Evolutionary conservation across 2,888 invertebrate species (phyloP).

Genomic region (Dynastes tityus): DNA sequence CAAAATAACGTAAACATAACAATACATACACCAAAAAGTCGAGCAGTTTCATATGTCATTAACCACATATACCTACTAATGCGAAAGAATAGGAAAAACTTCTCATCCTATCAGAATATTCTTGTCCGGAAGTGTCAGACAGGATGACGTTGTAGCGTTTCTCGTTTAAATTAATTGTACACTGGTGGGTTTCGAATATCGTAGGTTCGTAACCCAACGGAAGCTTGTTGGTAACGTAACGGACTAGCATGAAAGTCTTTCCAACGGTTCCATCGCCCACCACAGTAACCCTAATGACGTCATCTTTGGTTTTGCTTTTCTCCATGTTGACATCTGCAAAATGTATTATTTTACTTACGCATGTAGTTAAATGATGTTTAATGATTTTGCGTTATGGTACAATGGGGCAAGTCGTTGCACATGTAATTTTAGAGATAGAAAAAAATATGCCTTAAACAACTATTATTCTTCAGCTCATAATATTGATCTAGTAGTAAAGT

Average conservation of each 20-base stretch:
- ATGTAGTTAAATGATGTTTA: too few relatives aligned
- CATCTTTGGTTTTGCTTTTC: constrained; percentile 17
- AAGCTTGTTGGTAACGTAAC: constrained; percentile 36
- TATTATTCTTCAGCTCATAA: too few relatives aligned
- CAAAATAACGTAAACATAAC: too few relatives aligned
- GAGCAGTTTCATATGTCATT: neutral
- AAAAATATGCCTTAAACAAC: too few relatives aligned
- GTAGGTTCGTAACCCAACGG: constrained; percentile 50
- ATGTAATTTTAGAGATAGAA: too few relatives aligned
- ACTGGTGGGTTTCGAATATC: constrained; percentile 48
- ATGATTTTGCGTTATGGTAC: too few relatives aligned
- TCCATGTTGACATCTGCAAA: constrained; percentile 28
- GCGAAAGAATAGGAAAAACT: constrained; percentile 79
- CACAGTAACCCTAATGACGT: constrained; percentile 44
- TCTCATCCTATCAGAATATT: constrained; percentile 87
- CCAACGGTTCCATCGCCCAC: constrained; percentile 52
- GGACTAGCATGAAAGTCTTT: constrained; percentile 49
- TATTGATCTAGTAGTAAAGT: too few relatives aligned
- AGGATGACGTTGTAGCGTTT: constrained; percentile 83
- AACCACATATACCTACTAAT: constrained; percentile 27
- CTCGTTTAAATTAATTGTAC: constrained; percentile 77
- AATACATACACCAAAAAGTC: too few relatives aligned
- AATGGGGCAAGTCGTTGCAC: too few relatives aligned
- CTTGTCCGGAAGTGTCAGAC: constrained; percentile 91
- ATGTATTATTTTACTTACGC: neutral